Conservation (phyloP, 1,140 invertebrate species). For the Penaeus chinensis region DNA sequence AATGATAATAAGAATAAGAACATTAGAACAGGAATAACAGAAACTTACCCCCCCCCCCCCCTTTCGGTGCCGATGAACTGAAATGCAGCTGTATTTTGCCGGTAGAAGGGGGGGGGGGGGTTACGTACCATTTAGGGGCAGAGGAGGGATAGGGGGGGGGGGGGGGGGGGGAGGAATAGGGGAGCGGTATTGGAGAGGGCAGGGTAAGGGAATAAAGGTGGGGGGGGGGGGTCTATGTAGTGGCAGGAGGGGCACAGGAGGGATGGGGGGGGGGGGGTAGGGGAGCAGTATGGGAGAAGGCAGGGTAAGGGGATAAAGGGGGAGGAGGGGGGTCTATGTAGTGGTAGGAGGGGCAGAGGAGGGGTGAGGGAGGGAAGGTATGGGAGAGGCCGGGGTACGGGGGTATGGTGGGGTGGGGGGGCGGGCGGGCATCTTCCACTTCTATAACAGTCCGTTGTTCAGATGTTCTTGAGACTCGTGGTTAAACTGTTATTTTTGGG, state of each 20-base stretch:
- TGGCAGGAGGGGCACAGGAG: not conserved
- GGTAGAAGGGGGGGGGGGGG: not conserved
- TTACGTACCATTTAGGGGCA: not conserved
- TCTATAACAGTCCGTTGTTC: too few species aligned
- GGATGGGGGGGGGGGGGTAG: not conserved
- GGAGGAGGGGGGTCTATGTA: too few species aligned
- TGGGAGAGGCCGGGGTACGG: not conserved
- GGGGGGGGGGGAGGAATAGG: not conserved
- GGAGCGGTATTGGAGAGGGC: not conserved
- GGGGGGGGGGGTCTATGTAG: not conserved
- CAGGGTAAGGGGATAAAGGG: not conserved
- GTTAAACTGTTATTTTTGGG: too few species aligned
- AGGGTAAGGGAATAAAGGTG: not conserved
- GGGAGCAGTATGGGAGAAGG: not conserved
- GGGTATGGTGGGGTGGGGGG: too few species aligned
- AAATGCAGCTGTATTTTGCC: slow-evolving; percentile 34
- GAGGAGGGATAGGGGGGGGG: not conserved
- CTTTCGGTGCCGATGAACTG: too few species aligned
- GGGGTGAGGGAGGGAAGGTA: not conserved
- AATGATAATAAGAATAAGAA: too few species aligned
- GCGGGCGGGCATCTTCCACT: too few species aligned
- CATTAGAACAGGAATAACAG: not conserved
- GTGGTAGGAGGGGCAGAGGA: not conserved
- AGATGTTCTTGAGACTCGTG: too few species aligned
- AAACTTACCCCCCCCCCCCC: not conserved